Percentiles rank a stretch among this genome's conserved stretches.
phyloP scores from a whole-genome alignment of 2,113 vertebrate genomes.

The Craseonycteris thonglongyai region DNA sequence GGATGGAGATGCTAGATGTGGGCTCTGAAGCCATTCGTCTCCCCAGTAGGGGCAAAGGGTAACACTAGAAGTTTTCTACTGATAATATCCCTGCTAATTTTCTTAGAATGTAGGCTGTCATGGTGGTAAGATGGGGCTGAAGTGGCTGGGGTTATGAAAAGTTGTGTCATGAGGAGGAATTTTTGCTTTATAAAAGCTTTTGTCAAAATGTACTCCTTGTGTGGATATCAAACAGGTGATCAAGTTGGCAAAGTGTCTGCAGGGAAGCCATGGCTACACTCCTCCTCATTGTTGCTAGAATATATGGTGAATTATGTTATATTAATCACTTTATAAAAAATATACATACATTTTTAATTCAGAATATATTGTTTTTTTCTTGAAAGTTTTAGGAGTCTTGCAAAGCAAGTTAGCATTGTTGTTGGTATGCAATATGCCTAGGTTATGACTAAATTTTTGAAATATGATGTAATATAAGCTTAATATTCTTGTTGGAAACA shows the following conservation, averaged over 20 bases:
- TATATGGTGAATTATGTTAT: neutral
- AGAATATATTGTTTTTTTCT: neutral
- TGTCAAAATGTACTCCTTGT: neutral
- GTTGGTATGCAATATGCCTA: neutral
- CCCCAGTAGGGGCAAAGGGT: neutral
- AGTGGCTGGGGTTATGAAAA: neutral
- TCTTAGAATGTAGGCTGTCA: neutral
- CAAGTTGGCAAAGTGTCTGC: neutral
- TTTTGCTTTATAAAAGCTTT: constrained; percentile 19
- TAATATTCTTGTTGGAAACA: constrained; percentile 25
- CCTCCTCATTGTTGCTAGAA: neutral
- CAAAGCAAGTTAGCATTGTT: neutral
- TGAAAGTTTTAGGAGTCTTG: neutral
- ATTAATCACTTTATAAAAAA: neutral
- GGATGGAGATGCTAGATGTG: neutral
- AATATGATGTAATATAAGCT: neutral
- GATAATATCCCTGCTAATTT: neutral
- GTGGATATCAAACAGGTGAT: neutral
- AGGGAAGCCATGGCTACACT: neutral
- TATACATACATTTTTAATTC: neutral
- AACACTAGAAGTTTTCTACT: neutral
- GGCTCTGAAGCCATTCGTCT: neutral
- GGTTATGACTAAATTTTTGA: neutral
- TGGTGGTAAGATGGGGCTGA: neutral
- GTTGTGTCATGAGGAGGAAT: neutral